These are phyloP conservation scores for Penaeus monodon DNA, from an alignment of 2,888 invertebrate genomes.

Conservation along the genomic window DNA sequence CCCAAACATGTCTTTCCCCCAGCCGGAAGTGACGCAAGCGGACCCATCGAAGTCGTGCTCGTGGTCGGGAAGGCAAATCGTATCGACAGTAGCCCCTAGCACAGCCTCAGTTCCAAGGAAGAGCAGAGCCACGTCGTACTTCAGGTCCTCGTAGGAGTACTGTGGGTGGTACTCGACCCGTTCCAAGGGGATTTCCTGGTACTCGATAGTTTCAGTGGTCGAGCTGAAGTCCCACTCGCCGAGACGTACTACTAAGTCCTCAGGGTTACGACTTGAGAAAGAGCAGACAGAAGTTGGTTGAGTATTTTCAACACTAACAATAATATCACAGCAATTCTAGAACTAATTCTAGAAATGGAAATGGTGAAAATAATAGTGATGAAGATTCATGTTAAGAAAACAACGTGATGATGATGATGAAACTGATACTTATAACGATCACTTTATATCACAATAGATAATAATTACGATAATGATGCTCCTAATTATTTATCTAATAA, in stretches of 20 bases:
- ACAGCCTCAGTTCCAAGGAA: constrained; percentile 77
- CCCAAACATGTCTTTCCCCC: constrained; percentile 82
- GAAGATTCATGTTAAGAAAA: no score
- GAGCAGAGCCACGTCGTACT: constrained; percentile 81
- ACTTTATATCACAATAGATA: no score
- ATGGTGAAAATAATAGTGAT: no score
- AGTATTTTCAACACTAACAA: no score
- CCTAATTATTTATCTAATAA: no score
- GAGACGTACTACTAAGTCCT: constrained; percentile 74
- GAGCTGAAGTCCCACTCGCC: constrained; percentile 89
- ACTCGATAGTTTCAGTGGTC: constrained; percentile 77
- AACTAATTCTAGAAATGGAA: no score
- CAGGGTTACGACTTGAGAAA: constrained; percentile 67
- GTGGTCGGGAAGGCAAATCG: constrained; percentile 77
- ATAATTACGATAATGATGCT: no score
- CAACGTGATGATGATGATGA: no score
- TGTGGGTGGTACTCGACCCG: constrained; percentile 66
- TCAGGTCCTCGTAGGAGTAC: constrained; percentile 74
- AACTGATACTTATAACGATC: no score
- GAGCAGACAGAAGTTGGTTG: constrained; percentile 52
- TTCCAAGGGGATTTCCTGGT: constrained; percentile 78
- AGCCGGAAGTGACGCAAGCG: constrained; percentile 80
- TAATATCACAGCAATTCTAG: no score
- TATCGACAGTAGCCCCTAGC: constrained; percentile 78
- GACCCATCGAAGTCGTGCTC: constrained; percentile 72